These are phyloP conservation scores for Cheilinus undulatus DNA, from an alignment of 2,113 vertebrate genomes.

Conservation along the genomic window DNA sequence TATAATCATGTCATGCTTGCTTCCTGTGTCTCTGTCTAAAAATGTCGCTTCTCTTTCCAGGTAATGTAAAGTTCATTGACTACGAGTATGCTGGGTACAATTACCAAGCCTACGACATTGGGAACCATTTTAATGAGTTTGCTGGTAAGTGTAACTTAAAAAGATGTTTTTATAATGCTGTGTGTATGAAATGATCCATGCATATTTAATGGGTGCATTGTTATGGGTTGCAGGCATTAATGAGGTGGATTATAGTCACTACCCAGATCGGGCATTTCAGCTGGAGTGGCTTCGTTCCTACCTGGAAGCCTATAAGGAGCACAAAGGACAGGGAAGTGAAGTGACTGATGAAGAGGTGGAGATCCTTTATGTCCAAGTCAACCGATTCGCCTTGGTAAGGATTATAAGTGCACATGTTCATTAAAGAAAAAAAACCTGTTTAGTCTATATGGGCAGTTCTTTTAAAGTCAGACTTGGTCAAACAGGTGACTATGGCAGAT, in stretches of 20 bases:
- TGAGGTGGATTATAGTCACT: conserved; percentile 95
- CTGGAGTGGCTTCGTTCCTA: conserved; percentile 93
- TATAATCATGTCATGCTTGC: conserved; percentile 53
- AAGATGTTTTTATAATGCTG: neutral
- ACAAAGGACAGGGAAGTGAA: conserved; percentile 86
- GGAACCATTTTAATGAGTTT: conserved; percentile 99
- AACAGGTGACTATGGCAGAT: no score
- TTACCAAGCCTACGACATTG: conserved; percentile 98
- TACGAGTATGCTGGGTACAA: conserved; percentile 99
- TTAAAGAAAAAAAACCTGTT: neutral
- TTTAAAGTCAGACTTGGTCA: no score
- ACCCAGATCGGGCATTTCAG: conserved; percentile 90
- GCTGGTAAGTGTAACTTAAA: conserved; percentile 84
- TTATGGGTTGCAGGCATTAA: conserved; percentile 87
- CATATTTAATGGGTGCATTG: neutral
- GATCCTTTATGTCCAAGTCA: conserved; percentile 95
- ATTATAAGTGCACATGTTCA: neutral
- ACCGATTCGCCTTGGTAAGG: conserved; percentile 94
- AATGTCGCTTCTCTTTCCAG: conserved; percentile 86
- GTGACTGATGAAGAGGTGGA: conserved; percentile 93
- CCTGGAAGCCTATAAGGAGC: conserved; percentile 94
- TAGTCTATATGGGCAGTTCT: neutral
- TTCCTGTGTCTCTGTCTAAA: conserved; percentile 71
- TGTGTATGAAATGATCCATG: neutral
- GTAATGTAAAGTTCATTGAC: conserved; percentile 98